A percentile compares a stretch with the other conserved stretches of the same genome.
Evolutionary conservation across 2,113 vertebrate species (phyloP).

Genomic region (Orthonyx spaldingii): DNA sequence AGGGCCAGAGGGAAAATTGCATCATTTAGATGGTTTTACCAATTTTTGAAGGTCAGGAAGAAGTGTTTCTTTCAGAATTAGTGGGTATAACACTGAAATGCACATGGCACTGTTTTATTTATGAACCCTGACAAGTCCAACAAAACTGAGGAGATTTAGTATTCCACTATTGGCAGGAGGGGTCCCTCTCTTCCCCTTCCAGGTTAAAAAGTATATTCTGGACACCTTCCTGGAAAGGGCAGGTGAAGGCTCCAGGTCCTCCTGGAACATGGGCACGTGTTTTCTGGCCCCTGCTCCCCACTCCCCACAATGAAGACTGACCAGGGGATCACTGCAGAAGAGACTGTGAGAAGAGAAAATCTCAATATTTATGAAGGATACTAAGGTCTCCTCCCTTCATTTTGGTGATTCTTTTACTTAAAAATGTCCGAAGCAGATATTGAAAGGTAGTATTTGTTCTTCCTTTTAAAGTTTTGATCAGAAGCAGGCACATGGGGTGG

Average conservation of each 20-base stretch:
- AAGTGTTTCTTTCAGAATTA: neutral
- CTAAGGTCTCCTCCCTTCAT: neutral
- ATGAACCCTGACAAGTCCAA: neutral
- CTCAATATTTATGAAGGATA: neutral
- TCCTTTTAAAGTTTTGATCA: neutral
- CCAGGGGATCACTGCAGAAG: rapidly evolving
- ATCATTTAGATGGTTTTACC: neutral
- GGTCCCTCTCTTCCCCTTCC: neutral
- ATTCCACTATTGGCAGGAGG: neutral
- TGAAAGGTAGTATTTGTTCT: neutral
- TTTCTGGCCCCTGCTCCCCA: neutral
- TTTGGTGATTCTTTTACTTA: neutral
- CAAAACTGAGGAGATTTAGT: neutral
- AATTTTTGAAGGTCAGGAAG: neutral
- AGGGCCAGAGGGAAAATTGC: neutral
- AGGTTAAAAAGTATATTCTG: neutral
- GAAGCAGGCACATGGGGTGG: neutral
- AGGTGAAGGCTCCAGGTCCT: neutral
- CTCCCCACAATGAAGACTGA: neutral
- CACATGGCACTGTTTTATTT: neutral
- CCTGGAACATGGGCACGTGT: rapidly evolving
- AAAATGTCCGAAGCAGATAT: neutral
- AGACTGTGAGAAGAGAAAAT: neutral
- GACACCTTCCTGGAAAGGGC: neutral
- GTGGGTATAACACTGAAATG: neutral